phyloP scores from a whole-genome alignment of 2,113 vertebrate genomes.

The Chloroceryle aenea region DNA sequence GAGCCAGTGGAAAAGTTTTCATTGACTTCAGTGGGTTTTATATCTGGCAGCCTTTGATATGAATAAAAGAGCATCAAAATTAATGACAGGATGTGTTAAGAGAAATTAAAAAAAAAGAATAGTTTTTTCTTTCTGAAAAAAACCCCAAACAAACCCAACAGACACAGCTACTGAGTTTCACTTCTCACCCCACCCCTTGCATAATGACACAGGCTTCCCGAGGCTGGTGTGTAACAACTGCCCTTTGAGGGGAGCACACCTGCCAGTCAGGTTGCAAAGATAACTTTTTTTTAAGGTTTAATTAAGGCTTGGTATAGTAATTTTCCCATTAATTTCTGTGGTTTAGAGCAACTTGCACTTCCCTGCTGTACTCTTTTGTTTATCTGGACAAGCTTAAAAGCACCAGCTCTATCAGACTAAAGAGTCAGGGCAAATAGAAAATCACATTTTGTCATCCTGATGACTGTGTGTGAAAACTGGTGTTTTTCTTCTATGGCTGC shows the following conservation, averaged over 20 bases:
- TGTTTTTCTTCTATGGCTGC: not conserved
- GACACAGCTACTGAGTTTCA: not conserved
- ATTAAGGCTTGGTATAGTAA: not conserved
- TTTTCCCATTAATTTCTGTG: not conserved
- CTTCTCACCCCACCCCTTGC: accelerated
- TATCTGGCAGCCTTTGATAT: not conserved
- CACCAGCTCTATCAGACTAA: not conserved
- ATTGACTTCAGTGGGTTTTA: not conserved
- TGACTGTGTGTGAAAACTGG: not conserved
- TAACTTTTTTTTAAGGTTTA: not conserved
- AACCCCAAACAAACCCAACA: not conserved
- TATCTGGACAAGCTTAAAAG: not conserved
- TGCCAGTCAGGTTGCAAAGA: not conserved
- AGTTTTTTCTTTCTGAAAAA: not conserved
- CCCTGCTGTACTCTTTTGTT: not conserved
- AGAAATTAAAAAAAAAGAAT: not conserved
- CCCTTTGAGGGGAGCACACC: not conserved
- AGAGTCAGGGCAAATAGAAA: not conserved
- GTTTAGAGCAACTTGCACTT: not conserved
- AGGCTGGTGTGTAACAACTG: not conserved
- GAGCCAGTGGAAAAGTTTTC: constrained; percentile 46
- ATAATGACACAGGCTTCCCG: not conserved
- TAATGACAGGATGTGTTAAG: not conserved
- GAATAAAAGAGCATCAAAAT: not conserved
- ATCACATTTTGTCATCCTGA: not conserved